phyloP scores from a whole-genome alignment of 2,888 invertebrate species.

The Chymomyza fuscimana region DNA sequence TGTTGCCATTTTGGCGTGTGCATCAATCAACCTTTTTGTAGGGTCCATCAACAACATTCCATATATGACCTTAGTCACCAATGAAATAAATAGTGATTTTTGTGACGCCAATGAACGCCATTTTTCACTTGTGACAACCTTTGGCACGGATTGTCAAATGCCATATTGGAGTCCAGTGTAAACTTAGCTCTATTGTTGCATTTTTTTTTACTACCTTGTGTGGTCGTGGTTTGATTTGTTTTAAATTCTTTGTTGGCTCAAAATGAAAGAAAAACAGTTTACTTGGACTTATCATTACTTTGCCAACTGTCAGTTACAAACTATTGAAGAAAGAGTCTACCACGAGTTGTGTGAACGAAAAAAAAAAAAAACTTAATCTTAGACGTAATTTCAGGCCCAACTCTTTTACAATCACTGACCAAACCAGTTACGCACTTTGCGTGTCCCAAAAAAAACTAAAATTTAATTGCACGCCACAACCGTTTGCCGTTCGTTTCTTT shows the following conservation, averaged over 20 bases:
- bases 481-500: constrained; percentile 60
- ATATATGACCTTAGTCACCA: no score
- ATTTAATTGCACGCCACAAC: constrained; percentile 62
- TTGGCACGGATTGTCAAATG: constrained; percentile 8
- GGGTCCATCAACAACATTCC: no score
- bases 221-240: constrained; percentile 67
- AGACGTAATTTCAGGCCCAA: neutral
- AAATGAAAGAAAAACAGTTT: constrained; percentile 23
- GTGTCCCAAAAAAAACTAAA: constrained; percentile 11
- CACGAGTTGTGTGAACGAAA: neutral
- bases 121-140: constrained; percentile 5
- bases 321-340: neutral
- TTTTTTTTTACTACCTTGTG: constrained; percentile 35
- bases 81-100: no score
- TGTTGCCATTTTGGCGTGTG: no score
- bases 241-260: constrained; percentile 51
- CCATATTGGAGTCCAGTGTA: no score
- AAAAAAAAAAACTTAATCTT: neutral
- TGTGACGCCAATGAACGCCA: neutral
- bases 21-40: no score
- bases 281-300: neutral
- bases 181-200: neutral
- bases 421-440: constrained; percentile 5
- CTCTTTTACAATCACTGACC: neutral
- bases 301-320: neutral